Conservation (phyloP, 1,140 invertebrate genomes). For the Drosophila teissieri region DNA sequence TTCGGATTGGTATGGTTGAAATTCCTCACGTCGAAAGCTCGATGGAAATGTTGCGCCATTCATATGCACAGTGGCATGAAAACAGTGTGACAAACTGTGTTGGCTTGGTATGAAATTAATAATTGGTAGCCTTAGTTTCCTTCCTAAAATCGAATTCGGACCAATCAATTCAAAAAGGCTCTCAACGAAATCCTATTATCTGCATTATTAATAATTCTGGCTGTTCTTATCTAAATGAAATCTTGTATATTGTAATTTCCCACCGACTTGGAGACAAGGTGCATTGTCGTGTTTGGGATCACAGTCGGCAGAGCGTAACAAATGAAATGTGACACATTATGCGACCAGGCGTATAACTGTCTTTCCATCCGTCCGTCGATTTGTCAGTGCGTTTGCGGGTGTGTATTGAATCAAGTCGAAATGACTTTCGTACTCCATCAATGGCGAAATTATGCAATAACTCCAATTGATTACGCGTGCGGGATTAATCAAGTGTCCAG, state of each 20-base stretch:
- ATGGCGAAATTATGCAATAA: constrained; percentile 71
- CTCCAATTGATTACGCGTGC: constrained; percentile 72
- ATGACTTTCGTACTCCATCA: constrained; percentile 79
- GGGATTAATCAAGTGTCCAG: constrained; percentile 54
- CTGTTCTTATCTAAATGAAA: too few species aligned
- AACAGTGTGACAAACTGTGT: not conserved
- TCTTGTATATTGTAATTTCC: not conserved
- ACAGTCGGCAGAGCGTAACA: constrained; percentile 63
- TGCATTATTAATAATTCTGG: too few species aligned
- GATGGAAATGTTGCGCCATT: constrained; percentile 52
- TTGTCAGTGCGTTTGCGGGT: constrained; percentile 6
- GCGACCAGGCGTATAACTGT: constrained; percentile 75
- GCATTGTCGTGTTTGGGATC: constrained; percentile 39
- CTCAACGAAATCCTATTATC: too few species aligned
- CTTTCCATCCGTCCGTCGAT: constrained; percentile 30
- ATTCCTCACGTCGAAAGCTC: constrained; percentile 24
- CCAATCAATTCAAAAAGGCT: too few species aligned
- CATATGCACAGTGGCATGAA: constrained; percentile 43
- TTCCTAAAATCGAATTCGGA: too few species aligned
- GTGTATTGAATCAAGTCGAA: constrained; percentile 72
- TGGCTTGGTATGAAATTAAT: too few species aligned
- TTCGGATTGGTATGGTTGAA: not conserved
- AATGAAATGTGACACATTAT: constrained; percentile 81
- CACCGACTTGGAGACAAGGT: constrained; percentile 13
- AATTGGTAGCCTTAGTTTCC: too few species aligned